These are phyloP conservation scores for Agrochola lychnidis DNA, from an alignment of 2,888 invertebrate genomes.

Conservation along the genomic window DNA sequence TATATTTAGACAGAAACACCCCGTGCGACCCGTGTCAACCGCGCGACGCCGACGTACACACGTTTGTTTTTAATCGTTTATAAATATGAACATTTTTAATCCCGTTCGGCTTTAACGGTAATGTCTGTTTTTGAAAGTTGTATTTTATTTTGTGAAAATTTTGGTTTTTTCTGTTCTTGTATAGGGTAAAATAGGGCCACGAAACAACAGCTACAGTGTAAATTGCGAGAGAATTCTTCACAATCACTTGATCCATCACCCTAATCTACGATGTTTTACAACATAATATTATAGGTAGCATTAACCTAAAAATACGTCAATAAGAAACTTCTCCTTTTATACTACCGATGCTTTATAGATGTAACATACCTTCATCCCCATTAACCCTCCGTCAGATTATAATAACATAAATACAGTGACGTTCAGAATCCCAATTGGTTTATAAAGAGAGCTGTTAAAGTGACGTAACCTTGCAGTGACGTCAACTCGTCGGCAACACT, in stretches of 20 bases:
- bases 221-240: background rate
- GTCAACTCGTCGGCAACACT: conserved; percentile 31
- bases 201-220: background rate
- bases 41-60: background rate
- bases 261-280: background rate
- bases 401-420: conserved; percentile 32
- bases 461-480: conserved; percentile 27
- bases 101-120: background rate
- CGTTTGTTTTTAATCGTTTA: conserved; percentile 49
- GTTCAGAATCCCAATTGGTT: conserved; percentile 31
- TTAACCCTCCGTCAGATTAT: conserved; percentile 20
- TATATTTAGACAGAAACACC: conserved; percentile 56
- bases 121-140: conserved; percentile 9
- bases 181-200: background rate
- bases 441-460: conserved; percentile 23
- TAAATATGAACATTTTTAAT: conserved; percentile 38
- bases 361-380: background rate
- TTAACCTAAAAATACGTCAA: background rate
- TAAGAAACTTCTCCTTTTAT: background rate
- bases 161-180: background rate
- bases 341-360: no score
- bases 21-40: conserved; percentile 54
- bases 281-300: no score
- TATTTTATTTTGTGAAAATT: conserved; percentile 4
- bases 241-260: background rate